phyloP scores from a whole-genome alignment of 2,888 invertebrate genomes.

The Lochmaea capreae region DNA sequence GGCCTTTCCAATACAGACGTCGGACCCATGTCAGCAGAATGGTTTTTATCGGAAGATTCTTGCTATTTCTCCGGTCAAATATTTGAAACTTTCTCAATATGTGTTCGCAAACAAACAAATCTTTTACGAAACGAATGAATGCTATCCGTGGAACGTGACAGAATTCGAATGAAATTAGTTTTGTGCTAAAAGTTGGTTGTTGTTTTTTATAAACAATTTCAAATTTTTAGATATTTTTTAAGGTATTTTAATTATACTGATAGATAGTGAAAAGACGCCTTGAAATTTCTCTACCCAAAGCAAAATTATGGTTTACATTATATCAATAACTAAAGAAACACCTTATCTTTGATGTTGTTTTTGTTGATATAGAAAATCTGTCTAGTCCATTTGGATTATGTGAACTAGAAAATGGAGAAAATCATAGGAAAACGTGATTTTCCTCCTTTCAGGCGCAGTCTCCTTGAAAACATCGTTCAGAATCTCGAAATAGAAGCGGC shows the following conservation, averaged over 20 bases:
- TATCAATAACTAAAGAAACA: too few species aligned
- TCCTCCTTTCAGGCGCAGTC: too few species aligned
- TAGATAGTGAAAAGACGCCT: too few species aligned
- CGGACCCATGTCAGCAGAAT: constrained; percentile 57
- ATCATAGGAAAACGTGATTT: too few species aligned
- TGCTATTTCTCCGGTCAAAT: constrained; percentile 34
- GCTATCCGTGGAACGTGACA: constrained; percentile 13
- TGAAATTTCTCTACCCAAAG: too few species aligned
- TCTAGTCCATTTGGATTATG: too few species aligned
- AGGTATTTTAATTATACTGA: too few species aligned
- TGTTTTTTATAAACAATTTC: not conserved
- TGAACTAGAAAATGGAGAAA: too few species aligned
- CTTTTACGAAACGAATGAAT: constrained; percentile 18
- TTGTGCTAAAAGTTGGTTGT: constrained; percentile 1
- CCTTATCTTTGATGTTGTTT: too few species aligned
- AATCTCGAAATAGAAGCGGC: not conserved
- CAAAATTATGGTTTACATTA: too few species aligned
- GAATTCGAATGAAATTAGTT: constrained; percentile 4
- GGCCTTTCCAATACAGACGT: constrained; percentile 54
- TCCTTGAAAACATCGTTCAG: not conserved
- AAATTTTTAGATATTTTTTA: not conserved
- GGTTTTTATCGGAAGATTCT: constrained; percentile 54
- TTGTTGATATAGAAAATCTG: too few species aligned
- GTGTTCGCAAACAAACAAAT: constrained; percentile 35
- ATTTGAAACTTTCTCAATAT: constrained; percentile 56